Base-by-base conservation (phyloP, 2,888 invertebrate species). In the Spisula solida region DNA sequence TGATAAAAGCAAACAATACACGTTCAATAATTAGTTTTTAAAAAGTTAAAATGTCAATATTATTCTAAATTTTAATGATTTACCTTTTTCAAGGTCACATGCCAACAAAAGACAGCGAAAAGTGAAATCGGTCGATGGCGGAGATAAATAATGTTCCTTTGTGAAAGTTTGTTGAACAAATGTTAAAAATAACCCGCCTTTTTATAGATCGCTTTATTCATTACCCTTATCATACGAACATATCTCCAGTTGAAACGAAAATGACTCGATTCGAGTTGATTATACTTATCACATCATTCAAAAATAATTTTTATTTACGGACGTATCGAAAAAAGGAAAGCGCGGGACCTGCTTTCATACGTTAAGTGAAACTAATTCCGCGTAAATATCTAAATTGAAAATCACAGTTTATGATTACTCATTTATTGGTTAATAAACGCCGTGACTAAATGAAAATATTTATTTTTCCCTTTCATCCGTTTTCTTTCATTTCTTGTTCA, bases 401-500 rank as follows among this genome's bases (percentile, higher is more conserved):
- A 83, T 83, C 83, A 83, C 41, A 20, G 34, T 60, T 60, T 60
- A 60, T 82, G 31, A 82, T 75, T 75, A 34, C n/a, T 34, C 29
- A 48, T 55, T 31, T 55, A 51, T 51, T 81, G 25, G 48, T 16
- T 47, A 20, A 31, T n/a, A 60, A 82, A 41, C 4, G 41, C 60
- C 29, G 55, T 82, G 82, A 82, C 82, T 82, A 82, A 82, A 82
- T 60, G 51, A 48, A 66, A 83, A 83, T 75, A 83, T 82, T 83
- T 83, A 66, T 83, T 83, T 81, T 83, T 75, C 75, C 34, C 83
- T 83, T 83, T 83, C 83, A 70, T 83, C 75, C 31, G 16, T 75
- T 82, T 86, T 41, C 41, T 41, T 86, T 75, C 85, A 82, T 82
- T 82, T 85, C 31, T 78, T n/a, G 51, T 88, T 88, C 81, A 88